Evolutionary conservation across 2,113 vertebrate genomes (phyloP), one percentile per base, ranked within the genome.

Genomic region (Embiotoca jacksoni): DNA sequence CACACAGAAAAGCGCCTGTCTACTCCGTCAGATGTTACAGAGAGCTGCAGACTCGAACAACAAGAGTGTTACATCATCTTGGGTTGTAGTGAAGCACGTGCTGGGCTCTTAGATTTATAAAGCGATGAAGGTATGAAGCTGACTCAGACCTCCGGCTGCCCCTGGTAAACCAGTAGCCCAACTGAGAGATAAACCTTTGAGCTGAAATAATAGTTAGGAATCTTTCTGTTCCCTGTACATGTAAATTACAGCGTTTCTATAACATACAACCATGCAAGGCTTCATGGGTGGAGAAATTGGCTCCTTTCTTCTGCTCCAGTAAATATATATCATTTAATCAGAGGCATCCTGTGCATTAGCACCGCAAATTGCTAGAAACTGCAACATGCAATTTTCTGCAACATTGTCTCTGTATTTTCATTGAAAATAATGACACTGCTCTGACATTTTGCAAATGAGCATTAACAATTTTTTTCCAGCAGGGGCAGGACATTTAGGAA

Each of bases 371-470:
- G 62, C 74, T 6, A 59, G 55, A 50, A 77, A 74, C 57, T 67
- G 57, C 78, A 89, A 75, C 84, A 73, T 62, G 75, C 82, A 88
- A 90, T 91, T 89, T 88, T 77, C 75, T 58, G 61, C 69, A 66
- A 80, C 67, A 78, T 80, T 87, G 78, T 93, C 89, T 81, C 52
- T 47, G 39, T 68, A 67, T 84, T 85, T 91, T 90, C 74, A 83
- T 60, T 80, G 39, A 87, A 86, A 85, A 86, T 70, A 14, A 41
- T 30, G 70, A 80, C 67, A 36, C 76, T 60, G 78, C 80, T 82
- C 78, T 91, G 92, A 89, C 86, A 91, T 92, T 91, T 88, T 88
- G 83, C 88, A 94, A 93, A 94, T 91, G 82, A 91, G 80, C 88
- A 88, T 89, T 90, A 91, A 88, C 88, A 85, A 67, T 80, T 70